Evolutionary conservation across 92 coral and sea anemone genomes (phyloP).

Genomic region (Micromussa lordhowensis): DNA sequence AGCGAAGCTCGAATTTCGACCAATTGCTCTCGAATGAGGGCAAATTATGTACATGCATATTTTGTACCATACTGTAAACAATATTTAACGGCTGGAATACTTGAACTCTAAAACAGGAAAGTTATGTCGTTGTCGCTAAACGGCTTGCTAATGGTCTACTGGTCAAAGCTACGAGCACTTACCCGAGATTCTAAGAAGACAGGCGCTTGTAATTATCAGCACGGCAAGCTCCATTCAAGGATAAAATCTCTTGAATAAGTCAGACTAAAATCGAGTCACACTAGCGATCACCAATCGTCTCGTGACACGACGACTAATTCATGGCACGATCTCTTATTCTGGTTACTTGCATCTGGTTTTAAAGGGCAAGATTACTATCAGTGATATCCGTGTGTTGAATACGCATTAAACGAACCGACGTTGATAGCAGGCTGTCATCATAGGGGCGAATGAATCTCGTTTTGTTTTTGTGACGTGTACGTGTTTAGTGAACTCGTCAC

Average conservation of each 20-base stretch:
- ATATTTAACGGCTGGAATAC: background rate
- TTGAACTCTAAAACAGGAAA: background rate
- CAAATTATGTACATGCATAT: background rate
- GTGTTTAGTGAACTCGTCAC: background rate
- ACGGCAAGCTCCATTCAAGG: background rate
- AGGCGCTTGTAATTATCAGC: background rate
- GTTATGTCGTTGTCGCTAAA: no score
- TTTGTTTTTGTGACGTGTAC: background rate
- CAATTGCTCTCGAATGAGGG: background rate
- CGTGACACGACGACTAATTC: background rate
- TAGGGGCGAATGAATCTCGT: background rate
- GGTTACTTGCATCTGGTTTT: background rate
- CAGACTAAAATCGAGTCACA: background rate
- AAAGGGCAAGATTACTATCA: background rate
- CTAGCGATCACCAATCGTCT: background rate
- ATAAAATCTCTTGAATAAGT: background rate
- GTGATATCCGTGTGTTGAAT: background rate
- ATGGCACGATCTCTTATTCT: background rate
- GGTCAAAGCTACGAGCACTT: background rate
- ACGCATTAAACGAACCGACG: background rate
- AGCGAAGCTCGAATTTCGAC: background rate
- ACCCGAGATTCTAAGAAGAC: constrained; percentile 19
- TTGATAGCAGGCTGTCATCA: background rate
- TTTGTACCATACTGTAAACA: background rate
- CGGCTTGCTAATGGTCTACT: background rate